Evolutionary conservation across 2,888 invertebrate genomes (phyloP), one percentile per base, ranked within the genome.

Genomic region (Tridacna crocea): DNA sequence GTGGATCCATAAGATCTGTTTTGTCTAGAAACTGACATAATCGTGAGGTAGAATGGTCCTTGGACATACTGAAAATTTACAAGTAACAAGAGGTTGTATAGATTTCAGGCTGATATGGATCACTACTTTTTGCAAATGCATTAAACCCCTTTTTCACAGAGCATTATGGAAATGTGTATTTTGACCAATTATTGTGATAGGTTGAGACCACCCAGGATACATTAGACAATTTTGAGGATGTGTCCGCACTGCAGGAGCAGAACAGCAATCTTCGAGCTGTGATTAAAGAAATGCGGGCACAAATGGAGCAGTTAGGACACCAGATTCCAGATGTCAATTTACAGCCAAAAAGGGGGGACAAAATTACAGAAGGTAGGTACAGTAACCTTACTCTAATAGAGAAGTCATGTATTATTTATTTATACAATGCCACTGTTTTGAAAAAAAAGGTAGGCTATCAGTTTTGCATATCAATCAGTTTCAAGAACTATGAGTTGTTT

Each of bases 201-300:
- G n/a, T 83, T 48, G 75, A 83, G 78, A 65, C 75, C 22, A 72
- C 72, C 19, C 51, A 72, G 66, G 65, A 65, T 22, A 72, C 75
- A 13, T 77, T 77, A 27, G 72, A 79, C 19, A 3, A 11, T 55
- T 55, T 11, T 26, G 88, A 88, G 48, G 90, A 91, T 22, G 73
- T 92, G 65, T 83, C 84, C 26, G 84, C 88, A 11, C 86, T 94
- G n/a, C 88, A 90, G 72, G 85, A 90, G 60, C 93, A 94, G 86
- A 94, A 94, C 82, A 87, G 89, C 47, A 92, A 89, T 70, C 87
- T 94, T 65, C 88, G 90, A 63, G 75, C 85, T 19, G 92, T 94
- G 22, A 91, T 94, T 22, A 80, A 85, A 46, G 92, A 94, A 82
- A 94, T 94, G 94, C 88, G 93, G 74, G 83, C 87, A 60, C 92